phyloP scores from a whole-genome alignment of 2,113 vertebrate genomes.

The Eretmochelys imbricata region DNA sequence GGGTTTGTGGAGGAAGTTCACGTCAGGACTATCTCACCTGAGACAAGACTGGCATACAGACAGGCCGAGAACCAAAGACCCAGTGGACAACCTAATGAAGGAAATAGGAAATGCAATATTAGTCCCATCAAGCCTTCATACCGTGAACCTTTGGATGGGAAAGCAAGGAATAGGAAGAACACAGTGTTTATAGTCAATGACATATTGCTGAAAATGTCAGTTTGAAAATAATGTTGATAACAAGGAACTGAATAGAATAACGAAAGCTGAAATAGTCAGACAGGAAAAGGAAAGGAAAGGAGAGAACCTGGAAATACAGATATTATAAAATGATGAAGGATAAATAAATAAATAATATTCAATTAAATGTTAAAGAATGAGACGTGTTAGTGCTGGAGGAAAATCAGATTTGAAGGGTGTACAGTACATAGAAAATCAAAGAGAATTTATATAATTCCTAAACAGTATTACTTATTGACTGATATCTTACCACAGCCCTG shows the following conservation, averaged over 20 bases:
- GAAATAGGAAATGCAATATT: constrained; percentile 37
- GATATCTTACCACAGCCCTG: no score
- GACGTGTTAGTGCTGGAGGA: accelerated
- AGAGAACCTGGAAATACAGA: background rate
- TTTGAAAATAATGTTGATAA: constrained; percentile 55
- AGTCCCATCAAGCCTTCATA: constrained; percentile 21
- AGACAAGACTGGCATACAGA: constrained; percentile 26
- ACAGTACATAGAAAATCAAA: no score
- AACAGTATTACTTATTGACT: no score
- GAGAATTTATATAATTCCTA: no score
- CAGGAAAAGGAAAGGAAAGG: background rate
- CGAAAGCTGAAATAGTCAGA: constrained; percentile 3
- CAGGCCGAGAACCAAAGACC: background rate
- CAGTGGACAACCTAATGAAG: constrained; percentile 53
- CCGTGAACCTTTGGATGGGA: constrained; percentile 26
- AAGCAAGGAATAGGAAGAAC: constrained; percentile 25
- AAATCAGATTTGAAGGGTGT: background rate
- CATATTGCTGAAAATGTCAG: constrained; percentile 67
- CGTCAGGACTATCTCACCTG: background rate
- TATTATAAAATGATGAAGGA: background rate
- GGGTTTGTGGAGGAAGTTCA: constrained; percentile 27
- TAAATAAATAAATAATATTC: background rate
- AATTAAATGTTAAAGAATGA: background rate
- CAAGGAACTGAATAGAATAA: constrained; percentile 40
- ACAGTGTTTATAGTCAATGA: constrained; percentile 40